phyloP scores from a whole-genome alignment of 1,140 invertebrate genomes.

The Paraescarpia echinospica region DNA sequence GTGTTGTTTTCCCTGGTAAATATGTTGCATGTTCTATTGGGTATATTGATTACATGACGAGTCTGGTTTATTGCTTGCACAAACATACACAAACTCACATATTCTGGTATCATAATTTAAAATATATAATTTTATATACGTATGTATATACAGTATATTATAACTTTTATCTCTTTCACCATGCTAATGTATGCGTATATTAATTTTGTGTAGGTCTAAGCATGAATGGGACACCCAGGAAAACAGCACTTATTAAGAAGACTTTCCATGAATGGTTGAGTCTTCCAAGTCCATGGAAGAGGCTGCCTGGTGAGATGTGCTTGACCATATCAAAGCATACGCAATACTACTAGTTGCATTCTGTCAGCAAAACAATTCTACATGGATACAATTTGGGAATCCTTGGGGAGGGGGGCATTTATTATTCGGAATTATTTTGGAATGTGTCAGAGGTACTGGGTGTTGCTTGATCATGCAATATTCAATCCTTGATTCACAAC shows the following conservation, averaged over 20 bases:
- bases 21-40: background rate
- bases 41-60: background rate
- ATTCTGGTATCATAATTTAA: background rate
- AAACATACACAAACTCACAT: background rate
- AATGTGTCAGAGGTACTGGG: background rate
- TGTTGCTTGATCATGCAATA: background rate
- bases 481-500: too few relatives aligned
- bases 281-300: background rate
- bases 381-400: background rate
- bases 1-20: background rate
- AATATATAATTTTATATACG: too few relatives aligned
- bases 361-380: background rate
- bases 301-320: background rate
- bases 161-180: background rate
- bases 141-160: too few relatives aligned
- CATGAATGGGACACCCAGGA: background rate
- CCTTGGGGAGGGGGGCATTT: background rate
- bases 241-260: background rate
- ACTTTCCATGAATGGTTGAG: background rate
- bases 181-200: background rate
- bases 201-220: background rate
- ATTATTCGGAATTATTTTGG: background rate
- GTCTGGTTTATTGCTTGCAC: too few relatives aligned
- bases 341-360: background rate
- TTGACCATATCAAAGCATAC: background rate